Base-by-base conservation (phyloP, 37 sponge, comb jelly and placozoan species). In the Geodia barretti region DNA sequence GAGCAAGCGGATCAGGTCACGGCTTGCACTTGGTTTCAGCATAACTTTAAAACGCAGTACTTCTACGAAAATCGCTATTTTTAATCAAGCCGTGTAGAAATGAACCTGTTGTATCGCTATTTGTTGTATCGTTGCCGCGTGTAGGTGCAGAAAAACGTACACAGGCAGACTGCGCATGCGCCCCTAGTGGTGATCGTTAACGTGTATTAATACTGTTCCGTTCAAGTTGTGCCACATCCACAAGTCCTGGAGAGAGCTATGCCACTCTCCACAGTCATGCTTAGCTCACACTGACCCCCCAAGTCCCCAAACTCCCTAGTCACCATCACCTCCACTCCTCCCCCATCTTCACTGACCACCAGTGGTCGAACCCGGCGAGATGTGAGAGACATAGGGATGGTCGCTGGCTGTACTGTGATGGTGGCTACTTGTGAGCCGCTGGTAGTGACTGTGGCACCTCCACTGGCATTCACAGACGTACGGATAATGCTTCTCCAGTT, bases 381-480 rank as follows among this genome's bases (percentile, higher is more conserved):
- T 74, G 63, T 93, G 93, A 33, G 66, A 28, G 23, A 94, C 97
- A 29, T 93, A 89, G 23, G 94, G 97, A 67, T 93, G 73, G 62
- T 96, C 94, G 70, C 79, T 96, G 35, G 97, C 94, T n/a, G n/a
- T 7, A 96, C 67, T 19, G 87, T 93, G 34, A 96, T 69, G 20
- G 78, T 79, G 25, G 92, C 89, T 34, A 73, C 65, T 14, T 78
- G 40, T 42, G 73, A 76, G 20, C 87, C 87, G 8, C 61, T 4
- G 59, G 75, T 43, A 65, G 78, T 75, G 58, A 90, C 68, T 41
- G 83, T 63, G 30, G 73, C 91, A 32, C 94, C 97, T 39, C 79
- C 87, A 70, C 86, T 77, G 5, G 78, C 92, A 65, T 76, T 47
- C n/a, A n/a, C n/a, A n/a, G n/a, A n/a, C n/a, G n/a, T n/a, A n/a